Percentiles rank a stretch among this genome's conserved stretches.
These are phyloP conservation scores for Platygyra sinensis DNA, from an alignment of 64 coral and sea anemone genomes.

Conservation along the genomic window DNA sequence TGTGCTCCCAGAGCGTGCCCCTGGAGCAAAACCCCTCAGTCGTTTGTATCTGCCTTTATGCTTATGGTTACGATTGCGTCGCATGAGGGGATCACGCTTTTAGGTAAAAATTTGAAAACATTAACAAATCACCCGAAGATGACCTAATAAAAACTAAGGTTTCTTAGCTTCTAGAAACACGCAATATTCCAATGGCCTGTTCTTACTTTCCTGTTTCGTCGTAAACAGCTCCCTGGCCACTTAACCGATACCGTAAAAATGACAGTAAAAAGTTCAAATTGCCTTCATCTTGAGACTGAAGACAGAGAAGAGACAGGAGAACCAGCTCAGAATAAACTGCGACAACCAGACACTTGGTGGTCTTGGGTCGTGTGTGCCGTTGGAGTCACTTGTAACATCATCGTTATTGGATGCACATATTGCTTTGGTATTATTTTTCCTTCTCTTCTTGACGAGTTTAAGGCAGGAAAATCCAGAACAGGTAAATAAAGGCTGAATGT, in stretches of 20 bases:
- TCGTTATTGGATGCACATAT: slow-evolving; percentile 30
- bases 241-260: not conserved
- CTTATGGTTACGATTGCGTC: no score
- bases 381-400: slow-evolving; percentile 29
- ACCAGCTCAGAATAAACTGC: not conserved
- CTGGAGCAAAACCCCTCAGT: not conserved
- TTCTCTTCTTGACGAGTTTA: slow-evolving; percentile 50
- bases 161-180: no score
- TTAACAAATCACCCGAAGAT: no score
- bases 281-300: not conserved
- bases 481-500: slow-evolving; percentile 27
- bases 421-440: slow-evolving; percentile 59
- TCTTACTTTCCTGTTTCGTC: no score
- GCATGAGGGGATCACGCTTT: no score
- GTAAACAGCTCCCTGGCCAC: not conserved
- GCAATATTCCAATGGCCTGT: no score
- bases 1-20: not conserved
- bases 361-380: slow-evolving; percentile 54
- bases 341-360: slow-evolving; percentile 28
- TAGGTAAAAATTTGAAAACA: no score
- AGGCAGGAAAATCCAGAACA: slow-evolving; percentile 57
- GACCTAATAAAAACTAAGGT: no score
- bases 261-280: not conserved
- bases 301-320: not conserved
- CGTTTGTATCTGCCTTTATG: no score